Evolutionary conservation across 2,113 vertebrate species (phyloP).

Genomic region (Pseudonaja textilis): DNA sequence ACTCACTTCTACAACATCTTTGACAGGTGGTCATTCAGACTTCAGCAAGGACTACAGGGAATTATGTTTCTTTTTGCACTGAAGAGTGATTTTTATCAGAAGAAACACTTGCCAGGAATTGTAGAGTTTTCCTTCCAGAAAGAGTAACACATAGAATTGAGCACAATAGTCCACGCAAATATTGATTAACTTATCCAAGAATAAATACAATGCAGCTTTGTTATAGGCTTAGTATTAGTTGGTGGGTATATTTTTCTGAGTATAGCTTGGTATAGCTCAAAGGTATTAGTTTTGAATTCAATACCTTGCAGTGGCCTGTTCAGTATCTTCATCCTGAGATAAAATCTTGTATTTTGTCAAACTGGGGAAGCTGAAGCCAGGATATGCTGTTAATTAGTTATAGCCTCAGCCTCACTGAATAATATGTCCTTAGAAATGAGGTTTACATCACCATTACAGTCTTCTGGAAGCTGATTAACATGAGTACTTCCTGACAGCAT

Average conservation of each 20-base stretch:
- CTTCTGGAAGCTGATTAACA: background rate
- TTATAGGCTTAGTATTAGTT: background rate
- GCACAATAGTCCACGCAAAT: background rate
- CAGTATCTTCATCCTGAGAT: background rate
- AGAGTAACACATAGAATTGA: background rate
- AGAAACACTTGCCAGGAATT: background rate
- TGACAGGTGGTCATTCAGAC: background rate
- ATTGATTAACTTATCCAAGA: background rate
- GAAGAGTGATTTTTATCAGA: background rate
- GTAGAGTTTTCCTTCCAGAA: background rate
- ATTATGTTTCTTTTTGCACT: background rate
- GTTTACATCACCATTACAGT: background rate
- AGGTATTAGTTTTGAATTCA: background rate
- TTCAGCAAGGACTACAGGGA: background rate
- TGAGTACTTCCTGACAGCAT: background rate
- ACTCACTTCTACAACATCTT: background rate
- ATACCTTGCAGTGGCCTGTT: background rate
- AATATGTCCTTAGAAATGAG: background rate
- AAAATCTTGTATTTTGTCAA: background rate
- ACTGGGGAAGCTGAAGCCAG: background rate
- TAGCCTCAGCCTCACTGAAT: background rate
- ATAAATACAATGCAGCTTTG: background rate
- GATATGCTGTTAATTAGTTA: background rate
- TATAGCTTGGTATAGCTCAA: background rate
- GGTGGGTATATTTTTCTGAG: no score